Evolutionary conservation across 37 sponge, comb jelly and placozoan species (phyloP), one percentile per base, ranked within the genome.

Genomic region (Hexactinellida sp.): DNA sequence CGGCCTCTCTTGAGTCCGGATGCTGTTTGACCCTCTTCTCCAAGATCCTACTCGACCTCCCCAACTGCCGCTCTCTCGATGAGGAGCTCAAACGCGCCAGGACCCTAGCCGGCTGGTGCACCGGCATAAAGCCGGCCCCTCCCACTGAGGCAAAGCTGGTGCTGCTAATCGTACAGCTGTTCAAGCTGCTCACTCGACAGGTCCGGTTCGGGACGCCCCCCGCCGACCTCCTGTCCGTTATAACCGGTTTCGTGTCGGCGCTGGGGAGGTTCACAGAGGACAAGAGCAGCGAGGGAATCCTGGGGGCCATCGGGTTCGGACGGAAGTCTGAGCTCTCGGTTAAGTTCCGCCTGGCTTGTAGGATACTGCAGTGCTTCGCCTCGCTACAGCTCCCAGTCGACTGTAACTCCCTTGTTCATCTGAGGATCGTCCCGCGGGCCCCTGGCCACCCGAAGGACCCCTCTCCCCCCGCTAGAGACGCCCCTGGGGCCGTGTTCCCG

Each of bases 231-330:
- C 83, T 89, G 0, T 86, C 91, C 19, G 84, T 87, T 41, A 16
- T 95, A 25, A 82, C 88, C 0, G 55, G 84, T 37, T 38, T 95
- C 36, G 90, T 86, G 5, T 84, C 84, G 13, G 38, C 52, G 0
- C 41, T 95, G 30, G 37, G 38, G 3, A 54, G 90, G 0, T 86
- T 86, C 38, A 92, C 92, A 36, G 95, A 92, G 54, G 95, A 95
- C 84, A 92, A 92, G 82, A 88, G 89, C 0, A 84, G 89, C 10
- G 93, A 92, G n/a, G 95, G 95, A 32, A 55, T 95, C 30, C 88
- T 95, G 16, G 93, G 95, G 13, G 92, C 83, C 19, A 91, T 95
- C 82, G 93, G 95, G 36, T 83, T 95, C 36, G 95, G 95, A 13
- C 92, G 90, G 89, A 91, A 87, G 52, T 93, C 95, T 24, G 16